phyloP scores from a whole-genome alignment of 1,140 invertebrate species.

The Anastatus disparis region DNA sequence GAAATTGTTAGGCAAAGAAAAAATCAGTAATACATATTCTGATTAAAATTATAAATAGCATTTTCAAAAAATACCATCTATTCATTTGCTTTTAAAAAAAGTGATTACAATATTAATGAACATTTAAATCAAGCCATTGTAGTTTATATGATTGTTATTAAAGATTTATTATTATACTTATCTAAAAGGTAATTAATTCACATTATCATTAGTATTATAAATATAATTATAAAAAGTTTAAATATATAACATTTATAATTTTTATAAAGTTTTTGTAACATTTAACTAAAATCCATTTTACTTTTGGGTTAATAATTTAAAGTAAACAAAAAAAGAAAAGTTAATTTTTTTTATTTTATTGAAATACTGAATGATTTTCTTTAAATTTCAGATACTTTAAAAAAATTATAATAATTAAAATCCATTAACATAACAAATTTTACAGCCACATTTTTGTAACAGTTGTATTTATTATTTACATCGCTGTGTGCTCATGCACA shows the following conservation, averaged over 20 bases:
- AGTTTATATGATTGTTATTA: constrained; percentile 8
- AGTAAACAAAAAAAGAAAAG: background rate
- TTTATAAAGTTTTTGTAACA: no score
- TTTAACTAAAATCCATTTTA: background rate
- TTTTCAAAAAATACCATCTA: no score
- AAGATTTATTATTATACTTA: constrained; percentile 2
- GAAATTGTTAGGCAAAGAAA: constrained; percentile 56
- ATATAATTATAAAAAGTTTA: no score
- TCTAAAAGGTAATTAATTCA: no score
- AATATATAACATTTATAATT: no score
- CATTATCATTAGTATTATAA: no score
- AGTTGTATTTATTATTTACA: background rate
- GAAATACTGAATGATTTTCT: background rate
- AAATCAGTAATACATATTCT: constrained; percentile 1
- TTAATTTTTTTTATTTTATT: background rate
- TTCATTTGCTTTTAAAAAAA: no score
- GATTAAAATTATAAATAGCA: background rate
- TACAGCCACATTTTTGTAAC: background rate
- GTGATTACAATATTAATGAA: background rate
- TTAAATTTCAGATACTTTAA: background rate
- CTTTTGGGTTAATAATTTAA: background rate
- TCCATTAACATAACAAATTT: background rate
- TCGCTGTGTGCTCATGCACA: background rate
- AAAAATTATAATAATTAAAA: no score
- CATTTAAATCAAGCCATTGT: background rate